Evolutionary conservation across 2,888 invertebrate genomes (phyloP).

Genomic region (Harpagoxenus sublaevis): DNA sequence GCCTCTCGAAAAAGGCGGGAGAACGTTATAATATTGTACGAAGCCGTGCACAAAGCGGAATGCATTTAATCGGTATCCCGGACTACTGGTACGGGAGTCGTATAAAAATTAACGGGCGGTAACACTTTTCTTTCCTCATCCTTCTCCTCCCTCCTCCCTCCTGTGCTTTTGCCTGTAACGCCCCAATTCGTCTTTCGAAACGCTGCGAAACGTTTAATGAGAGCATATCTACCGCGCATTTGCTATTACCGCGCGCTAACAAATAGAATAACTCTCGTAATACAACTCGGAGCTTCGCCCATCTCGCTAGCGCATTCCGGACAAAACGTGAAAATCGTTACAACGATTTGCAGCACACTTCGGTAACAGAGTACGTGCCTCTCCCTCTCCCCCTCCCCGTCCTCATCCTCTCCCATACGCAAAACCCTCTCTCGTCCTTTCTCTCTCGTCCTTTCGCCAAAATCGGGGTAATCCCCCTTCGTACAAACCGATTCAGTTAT

Average conservation of each 20-base stretch:
- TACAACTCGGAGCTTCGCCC: conserved; percentile 29
- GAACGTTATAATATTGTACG: not conserved
- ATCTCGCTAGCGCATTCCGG: conserved; percentile 41
- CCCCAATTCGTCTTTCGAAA: conserved; percentile 40
- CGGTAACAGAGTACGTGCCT: conserved; percentile 28
- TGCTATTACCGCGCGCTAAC: conserved; percentile 38
- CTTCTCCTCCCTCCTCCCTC: no score
- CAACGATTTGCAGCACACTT: conserved; percentile 40
- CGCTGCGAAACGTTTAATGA: conserved; percentile 42
- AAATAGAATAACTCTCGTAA: conserved; percentile 55
- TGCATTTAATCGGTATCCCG: conserved; percentile 5
- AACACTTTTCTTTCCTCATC: conserved; percentile 3
- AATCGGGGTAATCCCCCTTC: conserved; percentile 38
- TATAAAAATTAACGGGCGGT: conserved; percentile 44
- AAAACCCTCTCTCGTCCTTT: no score
- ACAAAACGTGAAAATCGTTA: conserved; percentile 54
- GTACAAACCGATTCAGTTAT: conserved; percentile 54
- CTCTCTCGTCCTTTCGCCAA: not conserved
- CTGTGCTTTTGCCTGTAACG: conserved; percentile 29
- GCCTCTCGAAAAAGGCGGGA: not conserved
- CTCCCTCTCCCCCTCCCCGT: not conserved
- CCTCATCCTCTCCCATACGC: not conserved
- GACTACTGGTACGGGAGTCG: conserved; percentile 8
- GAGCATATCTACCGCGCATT: conserved; percentile 45
- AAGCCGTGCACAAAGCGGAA: not conserved